Evolutionary conservation across 2,888 invertebrate species (phyloP), one percentile per base, ranked within the genome.

Genomic region (Lithophane semibrunnea): DNA sequence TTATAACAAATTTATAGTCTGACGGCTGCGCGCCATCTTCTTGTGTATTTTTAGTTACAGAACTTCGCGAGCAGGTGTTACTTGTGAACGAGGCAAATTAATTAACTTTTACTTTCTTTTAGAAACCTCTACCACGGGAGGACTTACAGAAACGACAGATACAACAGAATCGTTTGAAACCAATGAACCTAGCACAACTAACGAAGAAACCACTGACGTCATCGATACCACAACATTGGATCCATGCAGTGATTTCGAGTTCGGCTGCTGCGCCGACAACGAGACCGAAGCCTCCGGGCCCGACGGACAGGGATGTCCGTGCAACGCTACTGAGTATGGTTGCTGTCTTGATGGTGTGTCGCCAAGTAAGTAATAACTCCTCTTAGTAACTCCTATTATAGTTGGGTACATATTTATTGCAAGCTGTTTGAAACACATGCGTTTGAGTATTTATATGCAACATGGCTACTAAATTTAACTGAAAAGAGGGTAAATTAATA

Each of bases 251-350:
- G 94, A 92, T 63, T 95, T 97, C 0, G 93, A 97, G 67, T 98
- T 97, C 88, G 99, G 99, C 21, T 99, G 99, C 90, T 99, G 99
- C 90, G 97, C 97, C 13, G 98, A 98, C 93, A 97, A 97, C 24
- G 94, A 95, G 54, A 97, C 97, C 0, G 91, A 93, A 64, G 98
- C 98, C 4, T 93, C 95, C 65, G 98, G 98, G 13, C 97, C 97
- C 3, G 96, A 97, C 84, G 97, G 97, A 76, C 97, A 97, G 80
- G 98, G 98, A 54, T 98, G 98, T 82, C 97, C 97, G 13, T 98
- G 98, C 87, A 95, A 96, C 12, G 93, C 95, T 72, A 97, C 97
- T 56, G 96, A 97, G 88, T 98, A 97, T 89, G 98, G 98, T 73
- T 98, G 98, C 92, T 98, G 98, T 90, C 97, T 98, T 79, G 98